Base-by-base conservation (phyloP, 2,797 vertebrate genomes). In the Eremophila alpestris region DNA sequence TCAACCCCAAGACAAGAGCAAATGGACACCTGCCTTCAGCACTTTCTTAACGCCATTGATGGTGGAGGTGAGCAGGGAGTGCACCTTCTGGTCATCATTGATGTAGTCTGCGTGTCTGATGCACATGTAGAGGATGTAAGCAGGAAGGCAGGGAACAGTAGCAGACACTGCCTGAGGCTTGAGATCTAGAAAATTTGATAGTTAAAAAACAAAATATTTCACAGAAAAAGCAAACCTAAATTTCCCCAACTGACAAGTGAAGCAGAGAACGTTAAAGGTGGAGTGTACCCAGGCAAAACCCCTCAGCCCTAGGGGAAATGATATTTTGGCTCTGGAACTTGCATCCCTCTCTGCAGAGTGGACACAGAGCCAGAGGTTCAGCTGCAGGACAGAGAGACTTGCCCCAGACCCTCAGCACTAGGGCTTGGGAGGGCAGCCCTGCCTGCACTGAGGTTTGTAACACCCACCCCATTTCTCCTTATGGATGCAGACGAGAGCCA, bases 51-150 rank as follows among this genome's bases (percentile, higher is more conserved):
- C 94, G 87, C 98, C 96, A 0, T 99, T 99, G 98, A 99, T 99
- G 96, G 98, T 98, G 94, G 98, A 97, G 73, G 99, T 99, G 83
- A 99, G 99, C 94, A 99, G 97, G 16, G 99, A 98, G 95, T 99
- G 98, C 68, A 99, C 98, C 96, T 99, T 99, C 96, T 98, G 98
- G 97, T 99, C 99, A 4, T 99, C 98, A 1, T 98, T 99, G 95
- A 99, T 95, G 93, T 99, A 99, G 95, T 99, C 99, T 0, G 99
- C 99, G 0, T 99, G 99, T 18, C 99, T 97, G 97, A 99, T 98
- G 97, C 99, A 99, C 99, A 99, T 99, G 96, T 98, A 99, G 83
- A 99, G 98, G 94, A 99, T 98, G 92, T 99, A 99, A 2, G 99
- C 99, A 0, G 99, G 99, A 16, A 99, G 98, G 62, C 99, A 99